Base-by-base conservation (phyloP, 2,888 invertebrate species). In the Agrotis exclamationis region DNA sequence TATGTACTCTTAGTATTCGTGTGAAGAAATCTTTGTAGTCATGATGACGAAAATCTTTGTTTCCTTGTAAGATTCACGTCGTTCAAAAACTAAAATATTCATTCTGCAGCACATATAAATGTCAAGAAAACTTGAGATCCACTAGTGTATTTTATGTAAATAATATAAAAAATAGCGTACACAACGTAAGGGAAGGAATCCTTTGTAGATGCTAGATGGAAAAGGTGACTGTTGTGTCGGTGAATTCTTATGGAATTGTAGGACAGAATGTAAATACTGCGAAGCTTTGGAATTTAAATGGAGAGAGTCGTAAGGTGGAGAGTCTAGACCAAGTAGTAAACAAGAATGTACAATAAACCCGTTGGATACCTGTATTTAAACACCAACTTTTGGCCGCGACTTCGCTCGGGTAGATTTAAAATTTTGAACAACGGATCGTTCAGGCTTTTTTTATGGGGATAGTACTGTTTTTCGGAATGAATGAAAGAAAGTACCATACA, bases 141-240 rank as follows among this genome's bases (percentile, higher is more conserved):
- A n/a, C n/a, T n/a, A 50, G 44, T 68, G 24, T 67, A 74, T 74
- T 60, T 56, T 4, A 33, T 58, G 22, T 70, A 60, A 77, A 67
- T 79, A 56, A 57, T 59, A 60, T 22, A 67, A 74, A 73, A 62
- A 80, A 75, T 63, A 22, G 39, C 48, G 20, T 28, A 22, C 50
- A 60, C 64, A 74, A 24, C 51, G 45, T 20, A 53, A 74, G 63
- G 24, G 51, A 45, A 53, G 68, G 63, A 56, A 64, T 77, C 63
- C 76, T 77, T 77, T 80, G 75, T 80, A 47, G 44, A 59, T 51
- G 44, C 60, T 63, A 48, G 56, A 53, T 53, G 48, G 28, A 47
- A 53, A 74, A 22, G 53, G 33, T 50, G 47, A n/a, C 24, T 80
- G 28, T 24, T 59, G 63, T 66, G 57, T 57, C 77, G 2, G 9